These are phyloP conservation scores for Oreortyx pictus DNA, from an alignment of 2,797 vertebrate species.

Conservation along the genomic window DNA sequence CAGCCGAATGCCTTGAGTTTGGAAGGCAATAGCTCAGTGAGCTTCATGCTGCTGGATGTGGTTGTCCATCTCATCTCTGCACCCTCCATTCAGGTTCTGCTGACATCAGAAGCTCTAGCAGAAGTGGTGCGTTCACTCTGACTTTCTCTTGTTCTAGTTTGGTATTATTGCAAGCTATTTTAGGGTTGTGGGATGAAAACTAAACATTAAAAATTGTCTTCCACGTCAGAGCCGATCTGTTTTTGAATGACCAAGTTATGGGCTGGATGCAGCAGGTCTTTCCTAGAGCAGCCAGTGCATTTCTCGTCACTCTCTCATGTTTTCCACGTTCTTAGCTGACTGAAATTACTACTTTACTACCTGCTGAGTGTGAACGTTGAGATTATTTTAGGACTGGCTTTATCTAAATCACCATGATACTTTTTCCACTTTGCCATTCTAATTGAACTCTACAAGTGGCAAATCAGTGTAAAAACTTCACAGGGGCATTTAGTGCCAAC, in stretches of 20 bases:
- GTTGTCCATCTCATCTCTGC: accelerated
- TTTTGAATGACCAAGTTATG: background rate
- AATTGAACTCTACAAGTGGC: background rate
- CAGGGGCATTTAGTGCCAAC: background rate
- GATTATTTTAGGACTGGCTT: background rate
- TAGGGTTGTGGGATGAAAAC: background rate
- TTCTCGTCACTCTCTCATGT: background rate
- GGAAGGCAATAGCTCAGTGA: background rate
- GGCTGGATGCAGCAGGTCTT: background rate
- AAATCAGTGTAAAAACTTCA: background rate
- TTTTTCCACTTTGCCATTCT: background rate
- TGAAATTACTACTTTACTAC: background rate
- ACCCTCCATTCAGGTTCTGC: background rate
- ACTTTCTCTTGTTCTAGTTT: background rate
- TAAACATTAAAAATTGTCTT: background rate
- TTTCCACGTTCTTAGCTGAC: background rate
- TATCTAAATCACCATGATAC: background rate
- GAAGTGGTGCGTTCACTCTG: background rate
- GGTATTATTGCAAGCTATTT: background rate
- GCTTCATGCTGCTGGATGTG: background rate
- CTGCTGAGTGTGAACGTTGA: background rate
- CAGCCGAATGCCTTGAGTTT: background rate
- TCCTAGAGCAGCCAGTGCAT: background rate
- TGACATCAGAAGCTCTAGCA: background rate
- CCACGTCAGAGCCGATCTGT: background rate